Percentiles rank a stretch among this genome's conserved stretches.
Evolutionary conservation across 2,113 vertebrate genomes (phyloP).

Genomic region (Mandrillus leucophaeus): DNA sequence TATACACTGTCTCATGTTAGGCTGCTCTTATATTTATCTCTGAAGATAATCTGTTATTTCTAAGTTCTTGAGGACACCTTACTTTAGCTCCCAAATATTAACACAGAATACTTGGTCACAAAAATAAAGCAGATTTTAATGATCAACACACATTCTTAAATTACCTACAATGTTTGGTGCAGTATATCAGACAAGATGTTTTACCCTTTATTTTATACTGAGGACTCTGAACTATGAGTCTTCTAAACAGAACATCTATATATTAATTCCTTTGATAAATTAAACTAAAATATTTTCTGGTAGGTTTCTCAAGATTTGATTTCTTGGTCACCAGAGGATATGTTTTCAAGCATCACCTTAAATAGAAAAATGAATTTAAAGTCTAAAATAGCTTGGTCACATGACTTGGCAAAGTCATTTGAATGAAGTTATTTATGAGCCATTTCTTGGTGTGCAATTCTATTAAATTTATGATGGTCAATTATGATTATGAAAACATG

Average conservation of each 20-base stretch:
- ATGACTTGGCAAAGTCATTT: background rate
- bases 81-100: background rate
- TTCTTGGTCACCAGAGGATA: background rate
- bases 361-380: slow-evolving; percentile 56
- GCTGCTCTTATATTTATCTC: background rate
- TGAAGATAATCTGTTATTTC: background rate
- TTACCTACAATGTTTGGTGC: background rate
- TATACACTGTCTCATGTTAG: background rate
- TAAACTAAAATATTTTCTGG: slow-evolving; percentile 45
- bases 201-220: background rate
- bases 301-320: background rate
- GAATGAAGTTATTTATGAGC: slow-evolving; percentile 27
- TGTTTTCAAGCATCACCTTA: background rate
- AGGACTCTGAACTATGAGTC: slow-evolving; percentile 11
- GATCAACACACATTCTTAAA: background rate
- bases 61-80: background rate
- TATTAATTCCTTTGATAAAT: slow-evolving; percentile 16
- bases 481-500: background rate
- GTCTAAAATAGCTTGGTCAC: background rate
- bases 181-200: background rate
- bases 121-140: slow-evolving; percentile 19
- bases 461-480: slow-evolving; percentile 29
- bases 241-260: background rate
- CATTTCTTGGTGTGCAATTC: background rate
- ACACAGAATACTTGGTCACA: slow-evolving; percentile 28